Evolutionary conservation across 2,888 invertebrate genomes (phyloP).

Genomic region (Calliopum simillimum): DNA sequence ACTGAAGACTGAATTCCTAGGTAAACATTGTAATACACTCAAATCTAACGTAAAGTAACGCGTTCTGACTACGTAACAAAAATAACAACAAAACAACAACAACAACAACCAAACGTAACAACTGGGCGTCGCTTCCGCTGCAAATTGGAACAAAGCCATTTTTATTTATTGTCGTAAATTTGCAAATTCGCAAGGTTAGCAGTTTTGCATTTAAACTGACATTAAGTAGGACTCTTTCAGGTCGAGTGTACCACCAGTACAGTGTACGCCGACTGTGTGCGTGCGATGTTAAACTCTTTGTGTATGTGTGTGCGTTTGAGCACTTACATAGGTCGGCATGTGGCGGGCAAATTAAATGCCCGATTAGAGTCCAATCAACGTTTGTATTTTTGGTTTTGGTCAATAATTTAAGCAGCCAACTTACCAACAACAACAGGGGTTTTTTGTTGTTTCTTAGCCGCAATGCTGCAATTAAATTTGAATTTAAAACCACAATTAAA

Average conservation of each 20-base stretch:
- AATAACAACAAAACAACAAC: neutral
- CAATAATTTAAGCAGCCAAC: conserved; percentile 34
- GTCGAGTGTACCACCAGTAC: neutral
- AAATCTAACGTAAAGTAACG: too few species aligned
- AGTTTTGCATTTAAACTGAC: conserved; percentile 44
- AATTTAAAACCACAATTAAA: conserved; percentile 47
- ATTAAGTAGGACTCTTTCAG: conserved; percentile 4
- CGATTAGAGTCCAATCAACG: neutral
- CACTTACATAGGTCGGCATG: neutral
- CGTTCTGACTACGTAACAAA: neutral
- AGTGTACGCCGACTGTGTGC: neutral
- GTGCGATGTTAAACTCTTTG: neutral
- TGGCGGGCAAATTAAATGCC: neutral
- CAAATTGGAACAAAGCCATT: conserved; percentile 35
- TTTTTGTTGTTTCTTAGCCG: neutral
- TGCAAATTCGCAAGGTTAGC: conserved; percentile 52
- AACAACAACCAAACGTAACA: conserved; percentile 26
- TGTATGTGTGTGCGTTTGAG: neutral
- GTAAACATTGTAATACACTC: too few species aligned
- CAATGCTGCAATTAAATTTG: conserved; percentile 59
- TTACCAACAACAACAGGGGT: too few species aligned
- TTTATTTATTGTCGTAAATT: conserved; percentile 55
- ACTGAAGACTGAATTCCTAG: too few species aligned
- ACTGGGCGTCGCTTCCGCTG: conserved; percentile 36
- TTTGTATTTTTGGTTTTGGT: conserved; percentile 29